phyloP scores from a whole-genome alignment of 2,797 vertebrate genomes.

The Odontamblyopus rebecca region DNA sequence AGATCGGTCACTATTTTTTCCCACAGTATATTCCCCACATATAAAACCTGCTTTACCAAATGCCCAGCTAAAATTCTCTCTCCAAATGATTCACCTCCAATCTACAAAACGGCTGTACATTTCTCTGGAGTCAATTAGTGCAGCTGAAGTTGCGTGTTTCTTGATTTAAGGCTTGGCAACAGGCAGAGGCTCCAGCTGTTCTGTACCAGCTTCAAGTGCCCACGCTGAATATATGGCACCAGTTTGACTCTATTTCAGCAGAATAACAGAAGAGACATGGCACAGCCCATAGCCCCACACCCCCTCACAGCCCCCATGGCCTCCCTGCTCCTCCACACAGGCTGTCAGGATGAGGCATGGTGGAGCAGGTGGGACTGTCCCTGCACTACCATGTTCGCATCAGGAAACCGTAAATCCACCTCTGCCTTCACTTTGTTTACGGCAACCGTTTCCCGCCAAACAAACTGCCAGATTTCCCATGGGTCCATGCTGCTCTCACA shows the following conservation, averaged over 20 bases:
- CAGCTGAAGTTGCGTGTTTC: conserved; percentile 8
- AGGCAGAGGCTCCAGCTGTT: conserved; percentile 36
- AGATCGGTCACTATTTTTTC: no score
- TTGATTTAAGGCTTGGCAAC: conserved; percentile 41
- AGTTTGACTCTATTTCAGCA: conserved; percentile 50
- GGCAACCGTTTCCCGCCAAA: conserved; percentile 75
- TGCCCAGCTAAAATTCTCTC: background rate
- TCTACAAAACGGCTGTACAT: conserved; percentile 11
- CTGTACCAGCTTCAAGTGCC: conserved; percentile 23
- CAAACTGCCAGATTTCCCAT: conserved; percentile 79
- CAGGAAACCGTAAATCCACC: conserved; percentile 71
- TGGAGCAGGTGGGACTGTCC: conserved; percentile 68
- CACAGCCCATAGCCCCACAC: conserved; percentile 26
- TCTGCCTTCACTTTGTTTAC: conserved; percentile 69
- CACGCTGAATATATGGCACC: conserved; percentile 31
- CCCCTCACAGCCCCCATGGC: conserved; percentile 31
- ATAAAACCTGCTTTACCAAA: background rate
- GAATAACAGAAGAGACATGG: conserved; percentile 32
- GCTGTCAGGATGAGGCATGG: conserved; percentile 68
- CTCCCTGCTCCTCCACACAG: conserved; percentile 43
- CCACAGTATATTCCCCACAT: background rate
- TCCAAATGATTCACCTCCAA: background rate
- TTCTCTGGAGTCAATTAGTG: conserved; percentile 14
- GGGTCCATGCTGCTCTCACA: conserved; percentile 51
- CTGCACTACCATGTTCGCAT: conserved; percentile 66